Conservation (phyloP, 2,888 invertebrate genomes). For the Galerucella calmariensis region DNA sequence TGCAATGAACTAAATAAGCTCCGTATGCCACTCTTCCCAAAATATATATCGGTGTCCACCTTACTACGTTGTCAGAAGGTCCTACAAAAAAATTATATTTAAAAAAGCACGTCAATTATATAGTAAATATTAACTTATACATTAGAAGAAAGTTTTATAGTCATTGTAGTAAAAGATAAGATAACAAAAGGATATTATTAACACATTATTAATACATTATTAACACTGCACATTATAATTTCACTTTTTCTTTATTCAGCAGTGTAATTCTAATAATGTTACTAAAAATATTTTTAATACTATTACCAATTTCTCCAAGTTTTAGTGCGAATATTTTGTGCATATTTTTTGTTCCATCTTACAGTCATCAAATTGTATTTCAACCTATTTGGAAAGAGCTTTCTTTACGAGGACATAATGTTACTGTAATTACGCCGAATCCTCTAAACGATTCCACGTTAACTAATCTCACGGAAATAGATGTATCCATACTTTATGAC, state of each 20-base stretch:
- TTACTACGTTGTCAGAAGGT: slow-evolving; percentile 35
- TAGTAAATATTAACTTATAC: not conserved
- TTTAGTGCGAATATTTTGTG: slow-evolving; percentile 28
- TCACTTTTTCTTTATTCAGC: too few species aligned
- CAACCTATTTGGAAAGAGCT: slow-evolving; percentile 50
- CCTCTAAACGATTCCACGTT: slow-evolving; percentile 46
- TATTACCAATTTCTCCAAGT: not conserved
- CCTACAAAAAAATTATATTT: slow-evolving; percentile 38
- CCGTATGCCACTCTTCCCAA: slow-evolving; percentile 47
- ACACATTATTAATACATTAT: too few species aligned
- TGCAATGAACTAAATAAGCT: slow-evolving; percentile 47
- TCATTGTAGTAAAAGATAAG: not conserved
- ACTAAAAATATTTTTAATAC: not conserved
- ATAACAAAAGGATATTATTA: not conserved
- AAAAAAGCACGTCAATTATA: too few species aligned
- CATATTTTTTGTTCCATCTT: slow-evolving; percentile 27
- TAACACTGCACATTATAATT: too few species aligned
- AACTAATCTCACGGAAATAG: slow-evolving; percentile 51
- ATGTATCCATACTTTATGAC: slow-evolving; percentile 33
- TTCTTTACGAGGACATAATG: slow-evolving; percentile 49
- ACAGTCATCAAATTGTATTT: slow-evolving; percentile 46
- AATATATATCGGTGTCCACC: slow-evolving; percentile 46
- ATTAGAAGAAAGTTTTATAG: not conserved
- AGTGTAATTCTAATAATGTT: not conserved
- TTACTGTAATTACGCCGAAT: slow-evolving; percentile 49